Evolutionary conservation across 2,113 vertebrate genomes (phyloP), one percentile per base, ranked within the genome.

Genomic region (Aplodontia rufa): DNA sequence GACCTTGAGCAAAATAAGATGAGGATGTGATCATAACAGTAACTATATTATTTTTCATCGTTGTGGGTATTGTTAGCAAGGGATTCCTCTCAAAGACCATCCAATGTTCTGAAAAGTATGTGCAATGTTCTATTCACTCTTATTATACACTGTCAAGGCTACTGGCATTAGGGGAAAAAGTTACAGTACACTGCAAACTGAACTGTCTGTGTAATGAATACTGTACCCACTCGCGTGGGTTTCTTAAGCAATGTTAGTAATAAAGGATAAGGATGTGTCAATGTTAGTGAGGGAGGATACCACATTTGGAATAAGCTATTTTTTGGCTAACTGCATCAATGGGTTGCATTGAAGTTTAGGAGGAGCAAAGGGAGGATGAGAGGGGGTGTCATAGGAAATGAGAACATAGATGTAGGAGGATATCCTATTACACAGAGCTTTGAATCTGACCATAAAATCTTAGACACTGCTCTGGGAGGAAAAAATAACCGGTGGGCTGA

Each of bases 361-460:
- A 92, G 47, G 20, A 71, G 55, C 13, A 49, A 80, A 95, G 86
- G 89, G 82, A 95, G 90, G 92, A 93, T 91, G 90, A 90, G 87
- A 85, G 90, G 90, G 91, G 95, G 88, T 93, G 97, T 96, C 28
- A 0, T 62, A 97, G 97, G 96, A 97, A 97, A 97, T 91, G 95
- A 97, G 92, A 78, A 53, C 82, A 94, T 49, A 83, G 40, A 71
- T 51, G 97, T 96, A 84, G 97, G 96, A 96, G 96, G 94, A 66
- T 76, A 96, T 94, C 55, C 6, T 3, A 72, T 97, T 97, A 83
- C 96, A 95, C 32, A 72, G 93, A 89, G 79, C 96, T 97, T 94
- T 94, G 79, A 93, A 97, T 92, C n/a, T 53, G 62, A 93, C 60
- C 51, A 1, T 95, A 96, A 97, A 97, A 79, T 68, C 28, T 40